phyloP scores from a whole-genome alignment of 2,797 vertebrate genomes.

The Syndactyla subalaris region DNA sequence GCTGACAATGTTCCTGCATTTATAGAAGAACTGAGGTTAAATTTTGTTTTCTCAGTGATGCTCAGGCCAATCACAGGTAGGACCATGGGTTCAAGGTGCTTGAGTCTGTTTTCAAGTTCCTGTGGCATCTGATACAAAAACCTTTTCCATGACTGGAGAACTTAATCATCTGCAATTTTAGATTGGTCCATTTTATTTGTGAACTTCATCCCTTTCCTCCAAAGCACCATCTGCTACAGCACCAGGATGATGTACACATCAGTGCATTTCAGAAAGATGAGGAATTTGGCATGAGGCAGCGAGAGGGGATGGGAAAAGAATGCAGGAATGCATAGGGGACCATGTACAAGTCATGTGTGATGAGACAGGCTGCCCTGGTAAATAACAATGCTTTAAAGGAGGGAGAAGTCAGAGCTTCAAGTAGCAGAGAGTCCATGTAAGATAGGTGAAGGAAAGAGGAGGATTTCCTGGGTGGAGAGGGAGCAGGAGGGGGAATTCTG shows the following conservation, averaged over 20 bases:
- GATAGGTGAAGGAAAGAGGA: not conserved
- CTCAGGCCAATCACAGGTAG: not conserved
- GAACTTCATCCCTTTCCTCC: not conserved
- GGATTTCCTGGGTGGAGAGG: not conserved
- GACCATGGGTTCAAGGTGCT: not conserved
- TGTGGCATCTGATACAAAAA: not conserved
- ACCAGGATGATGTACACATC: not conserved
- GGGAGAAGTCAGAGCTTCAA: not conserved
- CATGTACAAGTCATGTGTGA: accelerated
- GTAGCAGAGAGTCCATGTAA: not conserved
- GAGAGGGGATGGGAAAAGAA: not conserved
- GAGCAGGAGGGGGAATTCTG: not conserved
- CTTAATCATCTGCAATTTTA: not conserved
- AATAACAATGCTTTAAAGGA: not conserved
- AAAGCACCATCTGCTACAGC: not conserved
- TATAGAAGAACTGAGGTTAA: not conserved
- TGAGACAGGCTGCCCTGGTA: not conserved
- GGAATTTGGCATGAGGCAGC: not conserved
- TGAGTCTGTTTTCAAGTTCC: not conserved
- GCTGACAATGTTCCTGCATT: not conserved
- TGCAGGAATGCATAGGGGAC: not conserved
- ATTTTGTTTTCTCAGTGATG: not conserved
- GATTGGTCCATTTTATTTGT: not conserved
- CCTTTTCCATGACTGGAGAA: not conserved
- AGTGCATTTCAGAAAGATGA: not conserved